phyloP scores from a whole-genome alignment of 2,888 invertebrate genomes.

The Chirona hameri region DNA sequence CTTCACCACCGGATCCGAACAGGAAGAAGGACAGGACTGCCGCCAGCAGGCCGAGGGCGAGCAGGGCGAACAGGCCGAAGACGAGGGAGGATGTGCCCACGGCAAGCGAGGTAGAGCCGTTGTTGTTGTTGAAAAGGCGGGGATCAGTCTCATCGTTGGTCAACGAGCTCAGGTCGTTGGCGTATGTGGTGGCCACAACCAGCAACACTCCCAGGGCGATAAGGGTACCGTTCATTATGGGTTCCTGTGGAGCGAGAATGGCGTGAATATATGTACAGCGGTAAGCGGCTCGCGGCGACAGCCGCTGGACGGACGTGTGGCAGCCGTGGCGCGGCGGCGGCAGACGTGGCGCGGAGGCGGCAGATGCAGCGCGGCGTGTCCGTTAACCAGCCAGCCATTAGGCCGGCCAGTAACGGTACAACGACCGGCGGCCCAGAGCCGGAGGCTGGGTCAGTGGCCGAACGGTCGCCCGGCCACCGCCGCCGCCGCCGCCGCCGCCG shows the following conservation, averaged over 20 bases:
- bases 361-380: neutral
- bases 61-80: conserved; percentile 37
- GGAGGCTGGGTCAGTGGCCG: neutral
- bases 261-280: no score
- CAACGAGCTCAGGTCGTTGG: conserved; percentile 1
- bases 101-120: conserved; percentile 38
- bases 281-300: neutral
- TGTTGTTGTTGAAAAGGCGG: conserved; percentile 37
- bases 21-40: conserved; percentile 32
- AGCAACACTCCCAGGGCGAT: conserved; percentile 22
- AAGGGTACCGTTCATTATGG: conserved; percentile 24
- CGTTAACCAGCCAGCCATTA: neutral
- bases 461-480: neutral
- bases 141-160: conserved; percentile 33
- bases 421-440: neutral
- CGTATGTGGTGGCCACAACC: neutral
- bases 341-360: neutral
- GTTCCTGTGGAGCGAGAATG: neutral
- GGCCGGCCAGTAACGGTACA: neutral
- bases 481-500: neutral
- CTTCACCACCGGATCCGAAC: conserved; percentile 36
- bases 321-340: neutral
- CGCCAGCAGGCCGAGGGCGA: conserved; percentile 33
- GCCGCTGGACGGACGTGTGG: neutral
- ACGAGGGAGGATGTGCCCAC: conserved; percentile 38